These are phyloP conservation scores for Panurus biarmicus DNA, from an alignment of 2,113 vertebrate species.

Conservation along the genomic window DNA sequence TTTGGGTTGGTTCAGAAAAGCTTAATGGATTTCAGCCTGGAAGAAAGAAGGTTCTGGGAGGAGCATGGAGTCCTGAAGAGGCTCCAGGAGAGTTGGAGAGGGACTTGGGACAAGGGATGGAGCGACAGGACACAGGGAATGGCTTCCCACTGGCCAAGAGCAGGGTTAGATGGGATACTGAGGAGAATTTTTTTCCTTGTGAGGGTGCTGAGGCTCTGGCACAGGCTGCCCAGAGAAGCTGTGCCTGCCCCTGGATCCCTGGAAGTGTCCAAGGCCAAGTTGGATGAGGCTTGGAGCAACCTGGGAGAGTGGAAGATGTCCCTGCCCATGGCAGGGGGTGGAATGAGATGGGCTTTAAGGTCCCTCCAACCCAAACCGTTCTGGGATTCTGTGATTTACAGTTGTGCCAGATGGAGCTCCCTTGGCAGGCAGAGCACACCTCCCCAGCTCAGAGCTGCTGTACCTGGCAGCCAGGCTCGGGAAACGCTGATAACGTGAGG, in stretches of 20 bases:
- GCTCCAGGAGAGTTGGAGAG: background rate
- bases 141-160: background rate
- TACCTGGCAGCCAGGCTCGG: background rate
- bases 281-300: accelerated
- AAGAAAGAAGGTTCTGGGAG: background rate
- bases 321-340: background rate
- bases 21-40: background rate
- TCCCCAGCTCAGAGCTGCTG: background rate
- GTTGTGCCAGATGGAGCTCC: background rate
- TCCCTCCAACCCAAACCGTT: background rate
- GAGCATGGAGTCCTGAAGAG: background rate
- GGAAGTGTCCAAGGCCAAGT: accelerated
- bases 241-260: background rate
- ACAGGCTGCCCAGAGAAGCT: background rate
- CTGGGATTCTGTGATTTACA: background rate
- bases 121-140: background rate
- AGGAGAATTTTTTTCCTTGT: background rate
- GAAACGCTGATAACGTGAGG: background rate
- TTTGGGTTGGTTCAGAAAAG: background rate
- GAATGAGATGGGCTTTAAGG: accelerated
- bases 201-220: accelerated
- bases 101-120: background rate
- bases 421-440: background rate
- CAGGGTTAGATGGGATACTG: background rate
- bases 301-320: background rate